Evolutionary conservation across 2,797 vertebrate species (phyloP).

Genomic region (Aselliscus stoliczkanus): DNA sequence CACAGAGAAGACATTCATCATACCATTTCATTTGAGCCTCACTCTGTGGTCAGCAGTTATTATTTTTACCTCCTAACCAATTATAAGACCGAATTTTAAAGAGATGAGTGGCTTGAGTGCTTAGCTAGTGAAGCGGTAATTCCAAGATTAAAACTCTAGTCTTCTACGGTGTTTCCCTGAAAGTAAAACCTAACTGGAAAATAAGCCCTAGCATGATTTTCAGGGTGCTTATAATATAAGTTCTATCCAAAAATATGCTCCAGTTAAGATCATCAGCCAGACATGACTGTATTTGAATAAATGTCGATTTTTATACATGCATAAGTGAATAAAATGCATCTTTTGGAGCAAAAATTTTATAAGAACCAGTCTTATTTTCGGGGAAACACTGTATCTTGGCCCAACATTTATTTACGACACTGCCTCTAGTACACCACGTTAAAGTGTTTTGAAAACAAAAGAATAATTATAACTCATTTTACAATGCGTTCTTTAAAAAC

Average conservation of each 20-base stretch:
- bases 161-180: neutral
- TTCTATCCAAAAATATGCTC: too few relatives aligned
- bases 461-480: neutral
- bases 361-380: too few relatives aligned
- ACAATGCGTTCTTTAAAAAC: neutral
- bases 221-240: too few relatives aligned
- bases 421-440: neutral
- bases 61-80: conserved; percentile 1
- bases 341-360: too few relatives aligned
- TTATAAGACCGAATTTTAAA: neutral
- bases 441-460: neutral
- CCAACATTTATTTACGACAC: neutral
- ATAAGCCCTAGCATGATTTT: too few relatives aligned
- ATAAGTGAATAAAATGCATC: too few relatives aligned
- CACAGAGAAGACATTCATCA: neutral
- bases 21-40: neutral
- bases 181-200: too few relatives aligned
- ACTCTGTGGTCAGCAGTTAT: neutral
- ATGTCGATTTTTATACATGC: too few relatives aligned
- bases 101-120: neutral
- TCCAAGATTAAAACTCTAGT: neutral
- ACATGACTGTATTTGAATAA: too few relatives aligned
- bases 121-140: neutral
- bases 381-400: too few relatives aligned
- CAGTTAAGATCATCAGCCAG: too few relatives aligned